Conservation (phyloP, 2,797 vertebrate species). For the Falco concolor region DNA sequence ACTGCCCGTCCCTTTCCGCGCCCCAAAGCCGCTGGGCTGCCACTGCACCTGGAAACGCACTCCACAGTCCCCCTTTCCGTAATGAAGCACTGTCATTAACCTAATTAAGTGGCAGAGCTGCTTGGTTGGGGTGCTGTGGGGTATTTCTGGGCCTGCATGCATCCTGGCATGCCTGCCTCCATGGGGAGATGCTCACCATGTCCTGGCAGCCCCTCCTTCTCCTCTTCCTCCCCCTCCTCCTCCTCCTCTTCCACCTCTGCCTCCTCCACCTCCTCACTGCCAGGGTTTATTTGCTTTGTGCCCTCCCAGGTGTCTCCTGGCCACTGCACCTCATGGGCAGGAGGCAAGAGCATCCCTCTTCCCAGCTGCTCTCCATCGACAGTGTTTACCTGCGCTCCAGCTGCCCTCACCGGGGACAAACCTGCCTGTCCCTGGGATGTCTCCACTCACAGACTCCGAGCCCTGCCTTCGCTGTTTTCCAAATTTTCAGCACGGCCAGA, state of each 20-base stretch:
- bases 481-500: background rate
- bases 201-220: background rate
- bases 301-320: background rate
- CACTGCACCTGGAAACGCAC: background rate
- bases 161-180: background rate
- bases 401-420: background rate
- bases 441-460: background rate
- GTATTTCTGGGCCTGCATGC: background rate
- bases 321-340: background rate
- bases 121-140: fast-evolving
- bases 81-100: background rate
- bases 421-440: background rate
- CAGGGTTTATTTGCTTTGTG: background rate
- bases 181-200: background rate
- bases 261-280: background rate
- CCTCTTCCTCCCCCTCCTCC: background rate
- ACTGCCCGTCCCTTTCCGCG: background rate
- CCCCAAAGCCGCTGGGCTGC: background rate
- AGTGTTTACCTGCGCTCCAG: background rate
- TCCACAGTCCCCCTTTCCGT: background rate
- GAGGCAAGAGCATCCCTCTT: background rate
- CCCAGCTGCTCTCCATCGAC: background rate
- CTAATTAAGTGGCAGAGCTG: background rate
- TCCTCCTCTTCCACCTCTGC: background rate
- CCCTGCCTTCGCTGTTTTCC: background rate